Percentiles rank a stretch among this genome's conserved stretches.
Evolutionary conservation across 2,888 invertebrate species (phyloP).

Genomic region (Cactoblastis cactorum): DNA sequence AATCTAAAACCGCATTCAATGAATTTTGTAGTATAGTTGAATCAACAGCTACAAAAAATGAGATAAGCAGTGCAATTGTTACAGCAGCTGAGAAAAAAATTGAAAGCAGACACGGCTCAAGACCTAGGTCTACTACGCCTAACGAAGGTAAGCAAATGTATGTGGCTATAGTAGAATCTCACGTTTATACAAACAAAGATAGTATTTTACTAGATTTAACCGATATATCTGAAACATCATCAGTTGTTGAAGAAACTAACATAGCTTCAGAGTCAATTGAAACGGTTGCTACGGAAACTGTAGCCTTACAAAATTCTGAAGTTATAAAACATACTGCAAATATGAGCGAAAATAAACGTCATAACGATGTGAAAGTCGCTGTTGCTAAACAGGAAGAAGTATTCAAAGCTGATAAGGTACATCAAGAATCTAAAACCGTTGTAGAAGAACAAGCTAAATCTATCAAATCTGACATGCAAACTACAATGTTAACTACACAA

Average conservation of each 20-base stretch:
- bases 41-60: conserved; percentile 26
- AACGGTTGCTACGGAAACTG: conserved; percentile 27
- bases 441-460: background rate
- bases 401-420: conserved; percentile 23
- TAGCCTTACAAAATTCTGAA: conserved; percentile 28
- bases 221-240: conserved; percentile 46
- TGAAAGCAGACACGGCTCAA: conserved; percentile 33
- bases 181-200: conserved; percentile 64
- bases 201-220: conserved; percentile 51
- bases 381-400: background rate
- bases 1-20: conserved; percentile 26
- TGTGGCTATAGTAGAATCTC: conserved; percentile 65
- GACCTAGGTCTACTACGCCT: conserved; percentile 26
- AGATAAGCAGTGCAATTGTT: conserved; percentile 24
- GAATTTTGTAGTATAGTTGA: conserved; percentile 24
- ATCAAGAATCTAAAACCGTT: background rate
- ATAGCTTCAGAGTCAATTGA: conserved; percentile 32
- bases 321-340: conserved; percentile 28
- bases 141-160: conserved; percentile 51
- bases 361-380: background rate
- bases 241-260: conserved; percentile 36
- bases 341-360: background rate
- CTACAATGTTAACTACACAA: background rate
- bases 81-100: conserved; percentile 30
- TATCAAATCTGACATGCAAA: background rate